These are phyloP conservation scores for Papilio xuthus DNA, from an alignment of 1,140 invertebrate species.

Conservation along the genomic window DNA sequence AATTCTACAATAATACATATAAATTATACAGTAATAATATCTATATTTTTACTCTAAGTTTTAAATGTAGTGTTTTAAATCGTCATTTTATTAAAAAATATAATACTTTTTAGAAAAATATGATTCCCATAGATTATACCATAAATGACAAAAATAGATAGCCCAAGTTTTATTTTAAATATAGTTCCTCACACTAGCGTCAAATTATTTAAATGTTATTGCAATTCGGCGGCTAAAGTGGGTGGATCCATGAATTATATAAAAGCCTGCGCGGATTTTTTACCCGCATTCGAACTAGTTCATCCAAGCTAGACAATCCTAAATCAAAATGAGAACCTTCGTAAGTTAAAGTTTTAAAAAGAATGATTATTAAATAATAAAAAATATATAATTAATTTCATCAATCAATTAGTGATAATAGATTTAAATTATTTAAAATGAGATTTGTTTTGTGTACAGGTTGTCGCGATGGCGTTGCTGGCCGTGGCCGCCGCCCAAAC, in stretches of 20 bases:
- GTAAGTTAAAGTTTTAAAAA: constrained; percentile 61
- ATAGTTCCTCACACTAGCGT: constrained; percentile 57
- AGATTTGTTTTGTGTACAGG: constrained; percentile 54
- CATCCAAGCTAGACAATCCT: constrained; percentile 66
- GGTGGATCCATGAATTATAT: constrained; percentile 72
- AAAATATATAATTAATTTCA: constrained; percentile 29
- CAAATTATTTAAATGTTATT: constrained; percentile 77
- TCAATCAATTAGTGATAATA: constrained; percentile 26
- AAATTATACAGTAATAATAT: neutral
- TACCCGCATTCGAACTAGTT: constrained; percentile 74
- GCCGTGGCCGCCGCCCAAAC: constrained; percentile 59
- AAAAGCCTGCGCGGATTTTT: constrained; percentile 74
- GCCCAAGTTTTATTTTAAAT: constrained; percentile 63
- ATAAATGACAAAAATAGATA: constrained; percentile 50
- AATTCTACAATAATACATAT: neutral
- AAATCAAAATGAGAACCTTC: constrained; percentile 66
- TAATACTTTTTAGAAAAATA: neutral
- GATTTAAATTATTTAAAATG: constrained; percentile 33
- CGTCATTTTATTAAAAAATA: too few species aligned
- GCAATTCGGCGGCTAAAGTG: constrained; percentile 68
- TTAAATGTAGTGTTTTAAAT: constrained; percentile 9
- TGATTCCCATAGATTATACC: constrained; percentile 38
- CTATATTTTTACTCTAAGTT: neutral
- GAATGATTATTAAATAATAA: constrained; percentile 35
- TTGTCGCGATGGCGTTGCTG: constrained; percentile 62